Evolutionary conservation across 2,797 vertebrate genomes (phyloP), one percentile per base, ranked within the genome.

Genomic region (Acipenser transmontanus): DNA sequence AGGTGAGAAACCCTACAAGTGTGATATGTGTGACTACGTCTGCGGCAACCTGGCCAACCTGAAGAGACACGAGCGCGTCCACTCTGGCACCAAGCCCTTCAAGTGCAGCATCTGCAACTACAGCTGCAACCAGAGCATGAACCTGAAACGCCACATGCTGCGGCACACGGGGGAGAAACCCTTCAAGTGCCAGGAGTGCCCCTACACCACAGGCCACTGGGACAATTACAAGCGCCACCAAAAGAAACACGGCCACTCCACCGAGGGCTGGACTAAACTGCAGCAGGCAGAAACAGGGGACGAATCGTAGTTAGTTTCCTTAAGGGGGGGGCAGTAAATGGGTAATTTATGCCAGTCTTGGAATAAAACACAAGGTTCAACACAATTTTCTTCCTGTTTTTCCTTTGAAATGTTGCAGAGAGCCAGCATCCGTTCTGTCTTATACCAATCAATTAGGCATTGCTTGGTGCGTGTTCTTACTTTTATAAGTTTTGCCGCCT

Each of bases 221-320:
- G 96, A 98, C 89, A 98, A 98, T 87, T 98, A 98, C 86, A 98
- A 98, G 74, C 91, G 96, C 13, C 96, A 98, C 85, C 96, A 98
- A 86, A 93, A 94, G 83, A 96, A 97, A 68, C 95, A 98, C 0
- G 91, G 93, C 47, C 93, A 95, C 73, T 74, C 91, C 1, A 83
- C 89, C 0, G 87, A 89, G 72, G 88, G 80, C 82, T 94, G 93
- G 88, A 86, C 88, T 56, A 91, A 88, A 50, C 83, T 87, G 0
- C 88, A 74, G 67, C 80, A 76, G 71, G 71, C 78, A 60, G 48
- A 72, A 7, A 71, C 73, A 10, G 69, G 68, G 62, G 10, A 73
- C 2, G 79, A 77, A 34, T 34, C 34, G 34, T 34, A 34, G 34
- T 34, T 34, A 34, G 34, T 34, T 34, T 34, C 34, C 34, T 34